Evolutionary conservation across 2,888 invertebrate species (phyloP), one percentile per base, ranked within the genome.

Genomic region (Pandemis corylana): DNA sequence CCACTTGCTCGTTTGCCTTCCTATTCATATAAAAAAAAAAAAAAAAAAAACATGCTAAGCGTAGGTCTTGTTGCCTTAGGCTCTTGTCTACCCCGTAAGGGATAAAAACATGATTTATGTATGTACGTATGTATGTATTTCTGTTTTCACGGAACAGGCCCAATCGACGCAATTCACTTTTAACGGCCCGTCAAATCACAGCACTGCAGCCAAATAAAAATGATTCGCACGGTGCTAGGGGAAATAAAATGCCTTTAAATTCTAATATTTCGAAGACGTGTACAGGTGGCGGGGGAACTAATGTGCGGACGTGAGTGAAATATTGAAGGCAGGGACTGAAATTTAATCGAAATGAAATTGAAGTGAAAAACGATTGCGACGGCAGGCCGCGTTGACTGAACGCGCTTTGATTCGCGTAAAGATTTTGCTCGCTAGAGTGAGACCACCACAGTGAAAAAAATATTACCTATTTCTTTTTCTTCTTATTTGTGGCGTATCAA

Each of bases 181-280:
- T 0, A 20, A 20, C 20, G 44, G 28, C 59, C 64, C 12, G 64
- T 65, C 20, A 15, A 15, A 12, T 6, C 20, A 9, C 10, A 65
- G 42, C n/a, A 42, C 62, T 62, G 62, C 42, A 62, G 62, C 41
- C n/a, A n/a, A n/a, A 53, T 28, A 63, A 53, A 72, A 63, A 72
- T 72, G 68, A 73, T 68, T 68, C 68, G 46, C 65, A 73, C 63
- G 72, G 42, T 65, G 71, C 56, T 59, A 7, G 10, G 64, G 73
- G 69, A 65, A 73, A 68, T 73, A 69, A 73, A 74, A 66, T 74
- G 69, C 51, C 74, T 74, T 74, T 65, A 74, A 74, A 74, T 70
- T 74, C 74, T 74, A 66, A 74, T 74, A 74, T 74, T 74, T 74
- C 74, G 51, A 69, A 59, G 65, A 74, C 74, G 66, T 51, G 73